Evolutionary conservation across 2,113 vertebrate species (phyloP).

Genomic region (Alouatta palliata): DNA sequence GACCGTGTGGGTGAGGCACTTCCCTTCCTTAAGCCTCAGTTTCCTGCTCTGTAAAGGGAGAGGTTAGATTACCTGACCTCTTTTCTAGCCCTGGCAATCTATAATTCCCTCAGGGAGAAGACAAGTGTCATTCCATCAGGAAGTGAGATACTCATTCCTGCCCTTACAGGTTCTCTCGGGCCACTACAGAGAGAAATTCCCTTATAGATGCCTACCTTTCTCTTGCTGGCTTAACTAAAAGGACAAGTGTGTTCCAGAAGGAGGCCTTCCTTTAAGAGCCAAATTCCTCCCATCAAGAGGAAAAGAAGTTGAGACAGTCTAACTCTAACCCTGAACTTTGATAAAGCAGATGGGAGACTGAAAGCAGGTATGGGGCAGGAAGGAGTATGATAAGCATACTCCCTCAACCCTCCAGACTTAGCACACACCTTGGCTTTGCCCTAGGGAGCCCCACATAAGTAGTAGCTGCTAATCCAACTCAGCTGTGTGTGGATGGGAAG

Average conservation of each 20-base stretch:
- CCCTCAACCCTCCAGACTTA: not conserved
- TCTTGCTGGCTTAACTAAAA: not conserved
- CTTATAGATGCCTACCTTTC: not conserved
- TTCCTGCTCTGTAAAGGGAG: not conserved
- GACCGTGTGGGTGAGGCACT: not conserved
- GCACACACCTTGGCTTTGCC: conserved; percentile 15
- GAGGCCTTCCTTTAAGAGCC: conserved; percentile 3
- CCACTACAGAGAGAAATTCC: not conserved
- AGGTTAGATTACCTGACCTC: conserved; percentile 1
- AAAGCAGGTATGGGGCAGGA: not conserved
- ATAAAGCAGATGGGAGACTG: not conserved
- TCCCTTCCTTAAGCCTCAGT: conserved; percentile 15
- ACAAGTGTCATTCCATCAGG: not conserved
- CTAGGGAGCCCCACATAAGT: not conserved
- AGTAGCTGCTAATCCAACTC: conserved; percentile 17
- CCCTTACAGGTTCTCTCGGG: not conserved
- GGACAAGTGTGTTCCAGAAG: not conserved
- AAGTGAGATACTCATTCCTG: not conserved
- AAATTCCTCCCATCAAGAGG: not conserved
- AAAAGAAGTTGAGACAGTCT: conserved; percentile 28
- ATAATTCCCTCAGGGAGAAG: not conserved
- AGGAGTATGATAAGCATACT: not conserved
- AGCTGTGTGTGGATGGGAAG: conserved; percentile 22
- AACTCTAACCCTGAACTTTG: not conserved
- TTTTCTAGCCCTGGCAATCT: not conserved